Conservation (phyloP, 2,113 vertebrate species). For the Otolemur garnettii region DNA sequence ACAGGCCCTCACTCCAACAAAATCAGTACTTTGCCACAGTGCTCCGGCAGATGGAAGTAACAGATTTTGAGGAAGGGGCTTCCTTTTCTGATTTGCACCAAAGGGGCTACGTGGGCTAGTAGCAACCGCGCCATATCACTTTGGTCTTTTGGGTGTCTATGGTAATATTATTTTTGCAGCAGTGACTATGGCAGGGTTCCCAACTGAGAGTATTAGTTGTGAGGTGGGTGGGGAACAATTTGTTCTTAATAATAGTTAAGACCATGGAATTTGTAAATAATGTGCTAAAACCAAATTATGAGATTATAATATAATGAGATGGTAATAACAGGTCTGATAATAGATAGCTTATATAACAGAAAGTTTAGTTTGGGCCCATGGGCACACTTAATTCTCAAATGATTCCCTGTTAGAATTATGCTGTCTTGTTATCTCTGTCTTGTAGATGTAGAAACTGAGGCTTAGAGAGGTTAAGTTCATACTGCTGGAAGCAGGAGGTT, state of each 20-base stretch:
- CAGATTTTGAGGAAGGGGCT: not conserved
- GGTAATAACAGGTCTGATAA: not conserved
- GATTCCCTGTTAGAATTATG: not conserved
- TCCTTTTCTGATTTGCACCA: slow-evolving; percentile 39
- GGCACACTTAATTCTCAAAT: not conserved
- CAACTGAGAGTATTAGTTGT: not conserved
- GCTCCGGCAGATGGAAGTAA: not conserved
- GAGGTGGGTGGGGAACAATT: not conserved
- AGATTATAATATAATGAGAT: slow-evolving; percentile 1
- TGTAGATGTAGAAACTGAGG: not conserved
- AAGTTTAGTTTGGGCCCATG: slow-evolving; percentile 17
- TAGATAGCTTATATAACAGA: slow-evolving; percentile 34
- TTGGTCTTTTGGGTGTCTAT: not conserved
- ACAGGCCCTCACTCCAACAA: not conserved
- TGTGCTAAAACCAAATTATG: slow-evolving; percentile 34
- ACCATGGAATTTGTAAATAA: slow-evolving; percentile 31
- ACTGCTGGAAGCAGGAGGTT: not conserved
- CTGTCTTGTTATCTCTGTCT: not conserved
- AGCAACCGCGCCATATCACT: not conserved
- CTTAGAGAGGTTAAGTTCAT: not conserved
- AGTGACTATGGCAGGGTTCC: not conserved
- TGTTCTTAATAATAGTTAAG: not conserved
- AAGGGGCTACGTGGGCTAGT: not conserved
- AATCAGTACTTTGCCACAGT: not conserved
- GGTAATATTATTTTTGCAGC: slow-evolving; percentile 7